Conservation (phyloP, 2,888 invertebrate species). For the Athalia cordata region DNA sequence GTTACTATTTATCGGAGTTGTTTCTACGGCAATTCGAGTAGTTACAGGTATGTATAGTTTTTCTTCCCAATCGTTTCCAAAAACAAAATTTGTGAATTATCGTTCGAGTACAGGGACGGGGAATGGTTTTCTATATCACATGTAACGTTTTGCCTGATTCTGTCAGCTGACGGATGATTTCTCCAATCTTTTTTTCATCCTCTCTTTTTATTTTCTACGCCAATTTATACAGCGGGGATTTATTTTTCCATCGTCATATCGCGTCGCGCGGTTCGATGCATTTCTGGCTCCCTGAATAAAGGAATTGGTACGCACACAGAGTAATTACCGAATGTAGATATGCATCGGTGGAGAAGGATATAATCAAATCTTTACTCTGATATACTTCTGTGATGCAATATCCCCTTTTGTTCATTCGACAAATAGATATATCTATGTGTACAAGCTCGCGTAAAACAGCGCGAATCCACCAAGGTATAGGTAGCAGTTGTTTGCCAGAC, state of each 20-base stretch:
- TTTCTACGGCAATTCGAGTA: neutral
- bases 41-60: neutral
- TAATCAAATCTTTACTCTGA: slow-evolving; percentile 29
- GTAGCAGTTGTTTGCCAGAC: slow-evolving; percentile 52
- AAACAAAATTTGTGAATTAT: too few relatives aligned
- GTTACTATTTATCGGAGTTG: slow-evolving; percentile 32
- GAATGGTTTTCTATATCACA: too few relatives aligned
- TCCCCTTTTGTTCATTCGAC: slow-evolving; percentile 18
- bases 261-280: slow-evolving; percentile 12
- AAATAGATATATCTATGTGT: slow-evolving; percentile 8
- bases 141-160: too few relatives aligned
- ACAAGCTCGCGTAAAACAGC: slow-evolving; percentile 19
- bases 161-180: too few relatives aligned
- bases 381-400: neutral
- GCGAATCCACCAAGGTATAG: slow-evolving; percentile 3
- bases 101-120: too few relatives aligned
- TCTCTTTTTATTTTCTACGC: neutral
- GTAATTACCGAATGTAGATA: neutral
- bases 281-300: neutral
- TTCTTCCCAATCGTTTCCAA: too few relatives aligned
- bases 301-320: slow-evolving; percentile 30
- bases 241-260: slow-evolving; percentile 21
- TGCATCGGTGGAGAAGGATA: neutral
- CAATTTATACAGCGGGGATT: neutral
- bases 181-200: neutral